Percentiles rank a stretch among this genome's conserved stretches.
Conservation (phyloP, 2,113 vertebrate species). For the Dromaius novaehollandiae region DNA sequence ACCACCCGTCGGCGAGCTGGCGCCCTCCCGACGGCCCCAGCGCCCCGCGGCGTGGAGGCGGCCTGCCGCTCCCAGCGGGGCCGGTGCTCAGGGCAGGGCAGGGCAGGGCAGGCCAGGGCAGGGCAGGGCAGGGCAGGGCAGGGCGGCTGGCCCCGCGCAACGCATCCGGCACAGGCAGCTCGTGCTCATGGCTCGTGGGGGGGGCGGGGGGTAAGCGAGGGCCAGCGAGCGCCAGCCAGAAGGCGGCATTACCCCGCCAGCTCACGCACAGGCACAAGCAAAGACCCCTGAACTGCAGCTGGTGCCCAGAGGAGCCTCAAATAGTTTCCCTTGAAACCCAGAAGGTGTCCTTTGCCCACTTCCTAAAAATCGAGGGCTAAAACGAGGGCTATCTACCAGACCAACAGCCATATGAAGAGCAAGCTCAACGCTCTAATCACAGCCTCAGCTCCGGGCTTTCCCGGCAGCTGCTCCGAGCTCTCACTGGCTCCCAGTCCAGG, state of each 20-base stretch:
- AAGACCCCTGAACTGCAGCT: background rate
- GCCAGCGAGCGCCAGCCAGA: background rate
- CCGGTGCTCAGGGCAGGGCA: too few species aligned
- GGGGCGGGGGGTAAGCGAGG: background rate
- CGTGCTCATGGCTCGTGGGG: background rate
- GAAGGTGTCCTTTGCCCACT: background rate
- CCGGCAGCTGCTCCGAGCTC: background rate
- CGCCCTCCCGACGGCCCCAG: rapidly evolving
- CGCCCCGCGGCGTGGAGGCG: too few species aligned
- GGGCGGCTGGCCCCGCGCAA: too few species aligned
- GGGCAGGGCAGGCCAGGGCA: background rate
- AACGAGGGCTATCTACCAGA: background rate
- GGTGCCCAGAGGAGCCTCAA: background rate
- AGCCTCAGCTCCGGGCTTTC: background rate
- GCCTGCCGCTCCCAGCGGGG: too few species aligned
- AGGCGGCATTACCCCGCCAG: background rate
- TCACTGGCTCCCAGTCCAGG: background rate
- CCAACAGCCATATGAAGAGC: too few species aligned
- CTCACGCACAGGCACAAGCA: background rate
- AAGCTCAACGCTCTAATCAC: too few species aligned
- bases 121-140: too few species aligned
- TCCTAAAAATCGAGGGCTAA: background rate
- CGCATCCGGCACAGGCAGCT: background rate
- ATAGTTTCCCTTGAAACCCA: background rate
- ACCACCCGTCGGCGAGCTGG: background rate